These are phyloP conservation scores for Oophaga sylvatica DNA, from an alignment of 2,797 vertebrate species.

Conservation along the genomic window DNA sequence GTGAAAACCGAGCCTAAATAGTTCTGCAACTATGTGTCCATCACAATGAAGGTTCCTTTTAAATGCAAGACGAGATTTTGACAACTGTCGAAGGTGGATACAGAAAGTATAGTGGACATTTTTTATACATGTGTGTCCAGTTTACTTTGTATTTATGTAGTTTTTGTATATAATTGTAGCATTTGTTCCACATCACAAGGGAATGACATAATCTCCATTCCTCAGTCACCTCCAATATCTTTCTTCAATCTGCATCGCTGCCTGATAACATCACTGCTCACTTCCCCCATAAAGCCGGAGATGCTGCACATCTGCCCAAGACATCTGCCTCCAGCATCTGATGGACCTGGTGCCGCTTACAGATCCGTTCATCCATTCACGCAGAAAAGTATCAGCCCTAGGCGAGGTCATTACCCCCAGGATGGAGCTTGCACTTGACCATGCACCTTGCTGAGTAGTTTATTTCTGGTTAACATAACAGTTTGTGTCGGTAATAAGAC, in stretches of 20 bases:
- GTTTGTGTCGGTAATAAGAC: neutral
- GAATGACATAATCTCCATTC: conserved; percentile 44
- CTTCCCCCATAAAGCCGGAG: conserved; percentile 1
- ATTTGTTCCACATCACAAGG: conserved; percentile 18
- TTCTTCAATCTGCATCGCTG: conserved; percentile 45
- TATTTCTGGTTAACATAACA: neutral
- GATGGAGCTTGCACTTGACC: neutral
- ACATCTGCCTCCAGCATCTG: conserved; percentile 58
- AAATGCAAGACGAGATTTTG: no score
- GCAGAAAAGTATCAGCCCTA: conserved; percentile 38
- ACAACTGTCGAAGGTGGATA: no score
- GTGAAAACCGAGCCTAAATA: no score
- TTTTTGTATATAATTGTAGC: neutral
- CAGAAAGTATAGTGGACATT: no score
- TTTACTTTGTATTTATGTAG: neutral
- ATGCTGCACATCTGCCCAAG: conserved; percentile 44
- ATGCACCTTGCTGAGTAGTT: neutral
- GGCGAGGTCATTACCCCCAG: conserved; percentile 18
- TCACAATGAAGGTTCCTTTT: no score
- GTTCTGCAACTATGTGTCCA: no score
- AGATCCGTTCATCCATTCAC: conserved; percentile 51
- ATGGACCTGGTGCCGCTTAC: conserved; percentile 48
- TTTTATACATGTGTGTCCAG: neutral
- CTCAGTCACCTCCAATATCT: conserved; percentile 41
- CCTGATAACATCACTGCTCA: conserved; percentile 51